Conservation (phyloP, 2,113 vertebrate species). For the Eulacestoma nigropectus region DNA sequence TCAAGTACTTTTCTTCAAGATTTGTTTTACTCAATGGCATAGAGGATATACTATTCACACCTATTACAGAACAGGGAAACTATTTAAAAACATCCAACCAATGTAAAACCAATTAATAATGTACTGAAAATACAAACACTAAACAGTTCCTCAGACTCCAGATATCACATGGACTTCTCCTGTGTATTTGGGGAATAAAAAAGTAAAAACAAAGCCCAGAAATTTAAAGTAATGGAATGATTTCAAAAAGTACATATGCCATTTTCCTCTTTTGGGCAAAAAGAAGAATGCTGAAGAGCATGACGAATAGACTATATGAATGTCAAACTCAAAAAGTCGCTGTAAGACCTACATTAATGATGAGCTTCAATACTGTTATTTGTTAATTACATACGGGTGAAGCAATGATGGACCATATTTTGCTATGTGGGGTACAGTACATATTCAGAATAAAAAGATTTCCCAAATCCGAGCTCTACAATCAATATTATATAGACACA, state of each 20-base stretch:
- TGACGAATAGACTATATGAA: neutral
- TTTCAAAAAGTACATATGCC: neutral
- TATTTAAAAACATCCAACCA: neutral
- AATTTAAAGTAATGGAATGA: neutral
- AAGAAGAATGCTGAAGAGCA: neutral
- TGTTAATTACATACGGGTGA: neutral
- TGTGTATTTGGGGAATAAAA: neutral
- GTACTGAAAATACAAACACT: neutral
- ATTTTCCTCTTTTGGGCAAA: neutral
- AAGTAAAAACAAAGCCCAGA: neutral
- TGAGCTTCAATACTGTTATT: neutral
- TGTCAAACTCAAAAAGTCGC: neutral
- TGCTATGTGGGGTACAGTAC: neutral
- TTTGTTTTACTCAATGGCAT: neutral
- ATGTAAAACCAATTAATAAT: neutral
- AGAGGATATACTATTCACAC: neutral
- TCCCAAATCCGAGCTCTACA: neutral
- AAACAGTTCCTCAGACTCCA: neutral
- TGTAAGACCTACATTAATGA: neutral
- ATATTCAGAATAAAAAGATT: neutral
- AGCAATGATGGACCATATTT: neutral
- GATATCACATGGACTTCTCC: neutral
- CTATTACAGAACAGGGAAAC: neutral
- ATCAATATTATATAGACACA: neutral
- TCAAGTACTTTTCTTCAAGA: neutral